A percentile compares a stretch with the other conserved stretches of the same genome.
These are phyloP conservation scores for Lipotes vexillifer DNA, from an alignment of 2,113 vertebrate genomes.

Conservation along the genomic window DNA sequence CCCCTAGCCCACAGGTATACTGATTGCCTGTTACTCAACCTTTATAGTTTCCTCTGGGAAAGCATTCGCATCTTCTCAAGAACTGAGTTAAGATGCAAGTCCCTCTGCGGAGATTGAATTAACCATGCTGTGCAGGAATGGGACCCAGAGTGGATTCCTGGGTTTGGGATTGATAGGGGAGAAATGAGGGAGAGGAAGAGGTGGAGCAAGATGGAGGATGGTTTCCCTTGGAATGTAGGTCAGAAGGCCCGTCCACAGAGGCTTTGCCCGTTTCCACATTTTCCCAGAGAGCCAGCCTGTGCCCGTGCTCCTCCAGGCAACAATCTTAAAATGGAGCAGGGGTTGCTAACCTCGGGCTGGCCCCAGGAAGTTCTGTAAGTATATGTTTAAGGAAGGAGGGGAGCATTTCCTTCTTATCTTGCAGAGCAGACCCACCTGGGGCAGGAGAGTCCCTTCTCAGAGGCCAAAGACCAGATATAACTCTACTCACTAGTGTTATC, in stretches of 20 bases:
- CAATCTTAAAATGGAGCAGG: not conserved
- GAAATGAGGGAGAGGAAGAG: not conserved
- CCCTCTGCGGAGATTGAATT: not conserved
- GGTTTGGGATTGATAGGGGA: not conserved
- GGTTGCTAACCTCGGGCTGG: not conserved
- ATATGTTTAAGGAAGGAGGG: not conserved
- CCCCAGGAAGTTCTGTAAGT: not conserved
- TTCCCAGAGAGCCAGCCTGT: not conserved
- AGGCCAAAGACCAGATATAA: not conserved
- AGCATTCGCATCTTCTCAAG: not conserved
- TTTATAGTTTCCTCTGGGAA: not conserved
- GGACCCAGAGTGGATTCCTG: not conserved
- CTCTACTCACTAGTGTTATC: not conserved
- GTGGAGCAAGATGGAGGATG: not conserved
- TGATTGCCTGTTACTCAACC: not conserved
- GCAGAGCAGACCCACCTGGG: not conserved
- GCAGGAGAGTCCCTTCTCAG: not conserved
- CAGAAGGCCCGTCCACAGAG: not conserved
- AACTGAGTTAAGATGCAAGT: not conserved
- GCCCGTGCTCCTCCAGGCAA: not conserved
- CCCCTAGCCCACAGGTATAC: not conserved
- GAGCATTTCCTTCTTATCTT: not conserved
- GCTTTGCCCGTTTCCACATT: not conserved
- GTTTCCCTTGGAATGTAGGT: not conserved
- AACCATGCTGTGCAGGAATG: not conserved